Conservation (phyloP, 64 coral and sea anemone species). For the Actinia tenebrosa region DNA sequence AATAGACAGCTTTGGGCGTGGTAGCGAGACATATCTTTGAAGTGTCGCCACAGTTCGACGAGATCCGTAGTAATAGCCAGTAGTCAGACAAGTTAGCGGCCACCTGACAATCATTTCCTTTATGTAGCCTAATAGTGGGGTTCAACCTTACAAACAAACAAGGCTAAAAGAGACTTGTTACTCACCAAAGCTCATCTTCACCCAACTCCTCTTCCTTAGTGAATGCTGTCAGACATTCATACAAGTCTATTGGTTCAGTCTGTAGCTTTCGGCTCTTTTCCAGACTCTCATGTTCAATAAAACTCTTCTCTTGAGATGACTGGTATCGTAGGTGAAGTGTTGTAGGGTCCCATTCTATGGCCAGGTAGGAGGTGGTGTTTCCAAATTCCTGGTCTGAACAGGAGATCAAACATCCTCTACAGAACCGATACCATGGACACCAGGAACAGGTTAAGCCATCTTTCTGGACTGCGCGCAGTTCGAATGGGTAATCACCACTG, state of each 20-base stretch:
- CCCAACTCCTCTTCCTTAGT: slow-evolving; percentile 98
- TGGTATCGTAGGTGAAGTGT: slow-evolving; percentile 96
- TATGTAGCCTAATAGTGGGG: too few species aligned
- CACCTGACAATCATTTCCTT: too few species aligned
- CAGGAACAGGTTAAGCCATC: slow-evolving; percentile 85
- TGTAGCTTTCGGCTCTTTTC: slow-evolving; percentile 84
- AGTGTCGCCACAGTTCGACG: too few species aligned
- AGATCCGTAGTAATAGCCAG: too few species aligned
- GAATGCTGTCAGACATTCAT: slow-evolving; percentile 90
- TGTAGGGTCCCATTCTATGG: slow-evolving; percentile 96
- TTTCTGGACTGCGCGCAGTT: slow-evolving; percentile 90
- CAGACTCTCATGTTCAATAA: slow-evolving; percentile 76
- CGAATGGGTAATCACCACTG: slow-evolving; percentile 68
- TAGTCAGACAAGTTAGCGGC: too few species aligned
- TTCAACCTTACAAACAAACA: not conserved
- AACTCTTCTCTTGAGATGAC: slow-evolving; percentile 84
- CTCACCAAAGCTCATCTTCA: slow-evolving; percentile 91
- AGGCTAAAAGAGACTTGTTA: not conserved
- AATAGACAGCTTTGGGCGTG: too few species aligned
- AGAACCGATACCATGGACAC: slow-evolving; percentile 98
- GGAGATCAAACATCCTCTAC: slow-evolving; percentile 71
- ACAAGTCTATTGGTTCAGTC: slow-evolving; percentile 95
- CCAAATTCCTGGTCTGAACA: slow-evolving; percentile 84
- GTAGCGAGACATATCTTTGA: too few species aligned
- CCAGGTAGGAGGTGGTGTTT: slow-evolving; percentile 71